phyloP scores from a whole-genome alignment of 2,888 invertebrate genomes.

The Sphecodes monilicornis region DNA sequence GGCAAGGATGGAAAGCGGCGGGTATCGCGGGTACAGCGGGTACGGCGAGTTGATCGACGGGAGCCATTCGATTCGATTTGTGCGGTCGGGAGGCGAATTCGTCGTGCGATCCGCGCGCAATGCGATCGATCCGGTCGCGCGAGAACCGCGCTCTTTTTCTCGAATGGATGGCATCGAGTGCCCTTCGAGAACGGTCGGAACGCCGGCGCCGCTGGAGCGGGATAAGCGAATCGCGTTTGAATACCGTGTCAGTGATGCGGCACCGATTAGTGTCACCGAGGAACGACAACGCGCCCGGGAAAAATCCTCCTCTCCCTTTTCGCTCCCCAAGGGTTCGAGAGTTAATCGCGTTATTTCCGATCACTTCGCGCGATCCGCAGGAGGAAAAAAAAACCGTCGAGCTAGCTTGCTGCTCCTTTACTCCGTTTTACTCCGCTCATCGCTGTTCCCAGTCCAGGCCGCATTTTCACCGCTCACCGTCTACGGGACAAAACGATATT shows the following conservation, averaged over 20 bases:
- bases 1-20: background rate
- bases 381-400: conserved; percentile 31
- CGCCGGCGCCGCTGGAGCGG: conserved; percentile 48
- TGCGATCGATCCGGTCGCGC: conserved; percentile 35
- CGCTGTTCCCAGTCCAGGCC: background rate
- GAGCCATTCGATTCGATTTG: conserved; percentile 42
- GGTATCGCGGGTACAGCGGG: background rate
- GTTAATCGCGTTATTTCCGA: conserved; percentile 72
- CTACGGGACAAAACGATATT: background rate
- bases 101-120: conserved; percentile 17
- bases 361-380: conserved; percentile 61
- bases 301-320: conserved; percentile 39
- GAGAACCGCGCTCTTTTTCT: conserved; percentile 41
- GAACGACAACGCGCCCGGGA: conserved; percentile 46
- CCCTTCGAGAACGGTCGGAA: conserved; percentile 56
- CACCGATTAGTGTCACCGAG: conserved; percentile 60
- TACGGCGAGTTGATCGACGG: conserved; percentile 26
- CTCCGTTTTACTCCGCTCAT: background rate
- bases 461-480: background rate
- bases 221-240: conserved; percentile 61
- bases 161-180: conserved; percentile 32
- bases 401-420: conserved; percentile 23
- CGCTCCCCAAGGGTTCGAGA: conserved; percentile 56
- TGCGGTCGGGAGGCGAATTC: conserved; percentile 25
- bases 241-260: conserved; percentile 61